A percentile compares a stretch with the other conserved stretches of the same genome.
These are phyloP conservation scores for Platalea minor DNA, from an alignment of 2,797 vertebrate species.

Conservation along the genomic window DNA sequence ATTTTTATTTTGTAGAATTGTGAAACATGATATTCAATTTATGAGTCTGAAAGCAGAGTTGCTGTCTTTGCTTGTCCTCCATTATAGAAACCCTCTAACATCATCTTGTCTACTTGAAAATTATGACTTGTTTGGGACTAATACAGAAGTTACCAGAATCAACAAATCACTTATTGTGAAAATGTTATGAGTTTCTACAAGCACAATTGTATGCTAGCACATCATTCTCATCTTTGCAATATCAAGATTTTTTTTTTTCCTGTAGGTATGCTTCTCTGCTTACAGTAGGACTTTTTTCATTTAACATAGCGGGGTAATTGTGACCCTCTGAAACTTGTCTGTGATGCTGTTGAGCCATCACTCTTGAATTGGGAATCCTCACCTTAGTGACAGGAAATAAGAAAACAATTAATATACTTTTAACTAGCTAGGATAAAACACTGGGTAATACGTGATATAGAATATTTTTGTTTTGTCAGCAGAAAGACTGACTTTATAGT, in stretches of 20 bases:
- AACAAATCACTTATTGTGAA: not conserved
- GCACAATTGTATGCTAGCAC: not conserved
- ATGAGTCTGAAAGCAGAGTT: not conserved
- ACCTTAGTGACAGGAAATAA: not conserved
- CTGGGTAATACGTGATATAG: not conserved
- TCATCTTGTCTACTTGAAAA: not conserved
- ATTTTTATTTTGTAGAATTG: not conserved
- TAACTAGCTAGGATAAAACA: not conserved
- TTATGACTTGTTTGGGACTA: not conserved
- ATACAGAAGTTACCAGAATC: not conserved
- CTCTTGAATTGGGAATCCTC: not conserved
- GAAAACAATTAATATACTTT: not conserved
- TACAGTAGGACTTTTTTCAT: not conserved
- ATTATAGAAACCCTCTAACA: not conserved
- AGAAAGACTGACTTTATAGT: not conserved
- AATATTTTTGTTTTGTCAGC: not conserved
- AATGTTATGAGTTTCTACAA: not conserved
- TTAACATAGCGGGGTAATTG: not conserved
- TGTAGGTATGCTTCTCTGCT: not conserved
- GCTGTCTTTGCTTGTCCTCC: not conserved
- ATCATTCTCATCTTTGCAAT: not conserved
- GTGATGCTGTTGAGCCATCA: not conserved
- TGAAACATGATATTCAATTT: not conserved
- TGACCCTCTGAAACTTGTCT: not conserved
- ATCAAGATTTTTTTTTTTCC: not conserved